Conservation (phyloP, 2,888 invertebrate genomes). For the Drosophila kambysellisi region DNA sequence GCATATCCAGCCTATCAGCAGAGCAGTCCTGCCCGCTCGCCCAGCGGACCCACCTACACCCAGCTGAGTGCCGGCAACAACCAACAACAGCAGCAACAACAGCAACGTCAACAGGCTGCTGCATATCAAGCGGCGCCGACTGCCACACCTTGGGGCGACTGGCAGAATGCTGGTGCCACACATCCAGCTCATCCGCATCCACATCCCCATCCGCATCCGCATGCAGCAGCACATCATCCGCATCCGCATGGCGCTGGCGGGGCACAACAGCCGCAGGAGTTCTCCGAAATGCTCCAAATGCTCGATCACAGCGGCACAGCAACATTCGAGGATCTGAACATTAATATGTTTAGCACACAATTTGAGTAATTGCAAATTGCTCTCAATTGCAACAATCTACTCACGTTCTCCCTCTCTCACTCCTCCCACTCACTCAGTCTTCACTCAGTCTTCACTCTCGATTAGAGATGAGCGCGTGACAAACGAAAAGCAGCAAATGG, state of each 20-base stretch:
- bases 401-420: not conserved
- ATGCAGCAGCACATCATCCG: conserved; percentile 83
- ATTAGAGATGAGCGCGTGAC: conserved; percentile 36
- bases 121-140: conserved; percentile 84
- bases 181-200: conserved; percentile 77
- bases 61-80: conserved; percentile 90
- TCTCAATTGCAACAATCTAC: not conserved
- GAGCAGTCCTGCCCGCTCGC: conserved; percentile 93
- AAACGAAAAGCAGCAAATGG: not conserved
- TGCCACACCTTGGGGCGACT: conserved; percentile 87
- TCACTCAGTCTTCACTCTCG: conserved; percentile 2
- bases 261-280: conserved; percentile 87
- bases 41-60: conserved; percentile 93
- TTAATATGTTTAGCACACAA: conserved; percentile 95
- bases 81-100: conserved; percentile 82
- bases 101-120: conserved; percentile 80
- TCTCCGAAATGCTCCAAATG: conserved; percentile 97
- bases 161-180: conserved; percentile 87
- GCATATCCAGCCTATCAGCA: conserved; percentile 89
- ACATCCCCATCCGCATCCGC: conserved; percentile 79
- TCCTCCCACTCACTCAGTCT: not conserved
- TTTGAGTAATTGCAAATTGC: conserved; percentile 87
- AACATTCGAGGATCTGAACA: conserved; percentile 94
- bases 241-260: conserved; percentile 85
- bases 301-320: conserved; percentile 93